These are phyloP conservation scores for Lophotriccus pileatus DNA, from an alignment of 2,797 vertebrate species.

Conservation along the genomic window DNA sequence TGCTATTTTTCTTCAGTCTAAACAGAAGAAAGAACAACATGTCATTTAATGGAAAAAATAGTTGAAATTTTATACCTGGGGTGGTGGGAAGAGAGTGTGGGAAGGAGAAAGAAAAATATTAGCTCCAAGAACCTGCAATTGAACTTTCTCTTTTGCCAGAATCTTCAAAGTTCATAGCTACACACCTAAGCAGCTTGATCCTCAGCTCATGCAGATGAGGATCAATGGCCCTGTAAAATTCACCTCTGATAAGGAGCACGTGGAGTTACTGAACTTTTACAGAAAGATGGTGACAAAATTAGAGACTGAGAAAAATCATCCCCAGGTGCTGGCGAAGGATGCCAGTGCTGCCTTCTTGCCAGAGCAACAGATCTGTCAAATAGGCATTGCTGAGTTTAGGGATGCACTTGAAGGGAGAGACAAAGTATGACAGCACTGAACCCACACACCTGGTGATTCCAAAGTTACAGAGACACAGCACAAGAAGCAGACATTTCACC, in stretches of 20 bases:
- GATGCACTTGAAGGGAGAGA: accelerated
- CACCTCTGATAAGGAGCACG: background rate
- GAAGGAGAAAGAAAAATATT: background rate
- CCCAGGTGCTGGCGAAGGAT: background rate
- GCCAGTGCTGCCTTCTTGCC: background rate
- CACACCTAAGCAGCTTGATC: background rate
- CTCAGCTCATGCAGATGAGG: background rate
- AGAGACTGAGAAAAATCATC: background rate
- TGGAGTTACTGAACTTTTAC: background rate
- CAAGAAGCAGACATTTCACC: background rate
- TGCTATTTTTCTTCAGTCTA: conserved; percentile 41
- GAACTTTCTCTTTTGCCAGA: background rate
- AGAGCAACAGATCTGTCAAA: background rate
- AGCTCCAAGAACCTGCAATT: background rate
- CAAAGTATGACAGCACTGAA: background rate
- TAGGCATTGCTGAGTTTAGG: background rate
- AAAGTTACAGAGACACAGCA: background rate
- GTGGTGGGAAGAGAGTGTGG: accelerated
- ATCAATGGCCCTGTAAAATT: background rate
- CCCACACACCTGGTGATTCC: accelerated
- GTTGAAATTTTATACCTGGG: background rate
- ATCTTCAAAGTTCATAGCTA: background rate
- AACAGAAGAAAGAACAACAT: conserved; percentile 38
- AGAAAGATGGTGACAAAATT: background rate
- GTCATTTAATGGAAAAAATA: conserved; percentile 47